Evolutionary conservation across 2,888 invertebrate species (phyloP).

Genomic region (Cantharis lateralis): DNA sequence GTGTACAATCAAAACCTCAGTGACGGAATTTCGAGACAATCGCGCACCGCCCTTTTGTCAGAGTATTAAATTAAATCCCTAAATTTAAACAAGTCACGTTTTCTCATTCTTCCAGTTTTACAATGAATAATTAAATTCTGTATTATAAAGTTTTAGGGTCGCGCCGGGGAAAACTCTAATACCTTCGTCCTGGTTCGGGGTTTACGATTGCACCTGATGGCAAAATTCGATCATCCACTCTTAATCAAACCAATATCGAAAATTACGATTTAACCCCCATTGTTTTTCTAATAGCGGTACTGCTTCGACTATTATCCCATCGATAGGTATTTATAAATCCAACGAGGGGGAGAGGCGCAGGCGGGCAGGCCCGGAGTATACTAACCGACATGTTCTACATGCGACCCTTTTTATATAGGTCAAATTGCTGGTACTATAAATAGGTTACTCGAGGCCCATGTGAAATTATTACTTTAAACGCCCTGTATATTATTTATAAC

Average conservation of each 20-base stretch:
- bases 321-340: background rate
- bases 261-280: conserved; percentile 11
- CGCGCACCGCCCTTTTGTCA: conserved; percentile 26
- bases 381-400: background rate
- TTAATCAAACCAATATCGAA: conserved; percentile 20
- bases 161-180: conserved; percentile 18
- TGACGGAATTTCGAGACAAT: conserved; percentile 29
- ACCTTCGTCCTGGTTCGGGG: conserved; percentile 11
- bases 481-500: no score
- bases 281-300: background rate
- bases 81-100: conserved; percentile 36
- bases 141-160: conserved; percentile 33
- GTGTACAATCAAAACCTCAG: conserved; percentile 29
- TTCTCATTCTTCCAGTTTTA: conserved; percentile 37
- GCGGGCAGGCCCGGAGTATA: background rate
- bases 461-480: no score
- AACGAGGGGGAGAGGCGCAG: background rate
- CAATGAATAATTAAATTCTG: conserved; percentile 39
- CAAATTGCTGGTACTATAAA: background rate
- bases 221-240: conserved; percentile 25
- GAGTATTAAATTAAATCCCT: conserved; percentile 32
- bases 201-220: conserved; percentile 32
- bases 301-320: background rate
- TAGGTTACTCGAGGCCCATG: background rate
- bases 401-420: background rate